These are phyloP conservation scores for Hiodon alosoides DNA, from an alignment of 2,113 vertebrate genomes.

Conservation along the genomic window DNA sequence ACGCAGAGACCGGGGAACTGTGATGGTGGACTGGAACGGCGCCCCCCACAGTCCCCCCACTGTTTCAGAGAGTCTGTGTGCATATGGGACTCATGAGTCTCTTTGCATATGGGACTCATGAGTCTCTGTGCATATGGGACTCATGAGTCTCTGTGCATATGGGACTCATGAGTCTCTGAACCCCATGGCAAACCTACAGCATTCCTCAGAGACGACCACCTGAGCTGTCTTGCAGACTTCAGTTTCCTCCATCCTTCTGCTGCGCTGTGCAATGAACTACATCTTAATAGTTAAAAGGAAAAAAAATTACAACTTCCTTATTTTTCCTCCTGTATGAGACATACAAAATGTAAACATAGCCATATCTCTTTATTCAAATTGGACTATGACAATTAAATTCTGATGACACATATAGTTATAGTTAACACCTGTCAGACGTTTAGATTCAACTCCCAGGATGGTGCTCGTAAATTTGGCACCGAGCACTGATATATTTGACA, in stretches of 20 bases:
- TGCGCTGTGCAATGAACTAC: too few relatives aligned
- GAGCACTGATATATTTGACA: not conserved
- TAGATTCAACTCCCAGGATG: constrained; percentile 15
- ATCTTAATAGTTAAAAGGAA: too few relatives aligned
- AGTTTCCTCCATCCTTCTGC: too few relatives aligned
- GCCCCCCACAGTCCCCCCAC: not conserved
- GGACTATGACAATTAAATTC: not conserved
- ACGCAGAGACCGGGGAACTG: not conserved
- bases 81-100: too few relatives aligned
- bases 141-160: too few relatives aligned
- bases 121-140: too few relatives aligned
- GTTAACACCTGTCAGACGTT: constrained; percentile 9
- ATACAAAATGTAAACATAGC: not conserved
- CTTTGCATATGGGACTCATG: too few relatives aligned
- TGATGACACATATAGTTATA: not conserved
- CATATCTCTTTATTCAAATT: not conserved
- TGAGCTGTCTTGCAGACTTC: too few relatives aligned
- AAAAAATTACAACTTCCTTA: not conserved
- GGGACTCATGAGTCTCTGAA: too few relatives aligned
- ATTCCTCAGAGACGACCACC: too few relatives aligned
- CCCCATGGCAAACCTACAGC: too few relatives aligned
- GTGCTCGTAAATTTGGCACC: not conserved
- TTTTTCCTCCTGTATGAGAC: not conserved
- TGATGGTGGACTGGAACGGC: not conserved
- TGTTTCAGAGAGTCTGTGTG: too few relatives aligned